Percentiles rank a stretch among this genome's conserved stretches.
Evolutionary conservation across 2,888 invertebrate species (phyloP).

Genomic region (Diaperis boleti): DNA sequence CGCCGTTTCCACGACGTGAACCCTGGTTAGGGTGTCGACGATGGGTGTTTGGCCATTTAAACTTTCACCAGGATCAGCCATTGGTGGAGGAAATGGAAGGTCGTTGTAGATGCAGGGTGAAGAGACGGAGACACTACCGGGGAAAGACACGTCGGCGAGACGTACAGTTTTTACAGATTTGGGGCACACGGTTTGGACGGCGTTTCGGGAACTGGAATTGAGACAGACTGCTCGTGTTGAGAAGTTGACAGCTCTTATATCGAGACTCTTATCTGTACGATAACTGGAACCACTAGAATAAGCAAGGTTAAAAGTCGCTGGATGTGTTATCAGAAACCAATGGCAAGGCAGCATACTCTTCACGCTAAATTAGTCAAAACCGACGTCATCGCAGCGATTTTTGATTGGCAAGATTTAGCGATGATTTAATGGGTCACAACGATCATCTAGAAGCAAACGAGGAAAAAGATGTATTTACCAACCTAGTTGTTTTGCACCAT

Average conservation of each 20-base stretch:
- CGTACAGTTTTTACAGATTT: not conserved
- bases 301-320: conserved; percentile 34
- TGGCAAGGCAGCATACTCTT: conserved; percentile 9
- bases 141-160: not conserved
- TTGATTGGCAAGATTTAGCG: not conserved
- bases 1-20: conserved; percentile 42
- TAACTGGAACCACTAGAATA: conserved; percentile 22
- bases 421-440: conserved; percentile 23
- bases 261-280: conserved; percentile 5
- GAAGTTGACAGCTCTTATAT: conserved; percentile 10
- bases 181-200: not conserved
- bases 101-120: conserved; percentile 24
- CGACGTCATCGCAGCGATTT: conserved; percentile 17
- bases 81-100: conserved; percentile 46
- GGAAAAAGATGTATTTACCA: not conserved
- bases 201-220: not conserved
- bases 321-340: conserved; percentile 19
- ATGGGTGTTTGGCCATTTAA: conserved; percentile 43
- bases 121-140: not conserved
- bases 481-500: not conserved
- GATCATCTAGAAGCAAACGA: no score
- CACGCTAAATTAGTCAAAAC: conserved; percentile 3
- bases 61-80: conserved; percentile 60
- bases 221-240: not conserved
- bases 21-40: conserved; percentile 40